Evolutionary conservation across 2,888 invertebrate species (phyloP).

Genomic region (Syrphus vitripennis): DNA sequence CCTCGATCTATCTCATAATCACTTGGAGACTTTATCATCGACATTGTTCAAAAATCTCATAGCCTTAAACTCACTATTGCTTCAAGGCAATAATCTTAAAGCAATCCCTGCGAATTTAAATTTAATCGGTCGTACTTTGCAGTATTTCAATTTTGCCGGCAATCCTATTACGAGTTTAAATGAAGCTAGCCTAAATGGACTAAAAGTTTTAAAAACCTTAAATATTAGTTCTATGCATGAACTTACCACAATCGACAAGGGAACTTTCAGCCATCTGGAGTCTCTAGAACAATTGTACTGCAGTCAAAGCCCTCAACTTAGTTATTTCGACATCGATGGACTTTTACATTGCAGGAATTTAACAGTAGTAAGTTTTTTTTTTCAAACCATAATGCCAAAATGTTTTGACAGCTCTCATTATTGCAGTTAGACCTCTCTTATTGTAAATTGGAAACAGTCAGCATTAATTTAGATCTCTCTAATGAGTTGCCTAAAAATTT

Average conservation of each 20-base stretch:
- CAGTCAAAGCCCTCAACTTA: conserved; percentile 82
- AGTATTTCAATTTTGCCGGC: conserved; percentile 84
- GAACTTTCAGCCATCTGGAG: conserved; percentile 82
- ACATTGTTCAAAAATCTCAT: conserved; percentile 82
- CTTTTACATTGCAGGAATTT: conserved; percentile 75
- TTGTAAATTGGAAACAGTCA: conserved; percentile 83
- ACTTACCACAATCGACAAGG: conserved; percentile 83
- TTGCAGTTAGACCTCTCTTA: conserved; percentile 85
- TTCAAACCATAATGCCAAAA: not conserved
- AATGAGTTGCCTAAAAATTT: conserved; percentile 44
- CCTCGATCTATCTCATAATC: conserved; percentile 84
- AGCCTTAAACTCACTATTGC: conserved; percentile 83
- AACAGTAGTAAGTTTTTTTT: conserved; percentile 73
- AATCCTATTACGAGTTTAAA: conserved; percentile 84
- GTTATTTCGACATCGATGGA: conserved; percentile 84
- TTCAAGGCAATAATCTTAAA: conserved; percentile 84
- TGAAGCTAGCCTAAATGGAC: conserved; percentile 84
- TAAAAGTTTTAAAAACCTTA: conserved; percentile 83
- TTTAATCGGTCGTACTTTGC: conserved; percentile 82
- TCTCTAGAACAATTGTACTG: conserved; percentile 80
- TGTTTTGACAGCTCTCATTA: not conserved
- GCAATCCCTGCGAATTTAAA: conserved; percentile 84
- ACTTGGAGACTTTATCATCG: conserved; percentile 83
- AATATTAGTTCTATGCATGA: conserved; percentile 84
- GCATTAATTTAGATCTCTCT: conserved; percentile 49